A percentile compares a stretch with the other conserved stretches of the same genome.
Evolutionary conservation across 2,113 vertebrate species (phyloP).

Genomic region (Microcebus lehilahytsara): DNA sequence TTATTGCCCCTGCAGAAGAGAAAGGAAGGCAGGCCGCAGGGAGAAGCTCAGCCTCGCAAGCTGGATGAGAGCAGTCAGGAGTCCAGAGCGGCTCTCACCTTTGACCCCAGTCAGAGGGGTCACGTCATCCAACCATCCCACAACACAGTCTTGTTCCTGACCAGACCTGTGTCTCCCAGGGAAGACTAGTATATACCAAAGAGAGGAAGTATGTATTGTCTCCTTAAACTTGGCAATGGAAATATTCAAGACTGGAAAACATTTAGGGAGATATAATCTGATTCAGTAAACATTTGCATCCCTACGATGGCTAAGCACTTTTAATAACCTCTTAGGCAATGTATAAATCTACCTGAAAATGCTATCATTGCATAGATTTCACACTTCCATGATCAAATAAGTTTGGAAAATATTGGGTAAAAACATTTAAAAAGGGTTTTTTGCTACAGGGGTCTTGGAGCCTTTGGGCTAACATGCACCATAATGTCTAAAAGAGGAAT

Average conservation of each 20-base stretch:
- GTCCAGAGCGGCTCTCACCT: neutral
- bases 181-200: neutral
- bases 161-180: neutral
- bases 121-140: neutral
- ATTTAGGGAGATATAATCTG: neutral
- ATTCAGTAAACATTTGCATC: too few species aligned
- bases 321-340: neutral
- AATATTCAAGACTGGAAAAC: neutral
- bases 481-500: neutral
- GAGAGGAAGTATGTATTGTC: neutral
- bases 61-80: neutral
- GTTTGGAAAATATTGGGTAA: neutral
- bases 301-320: neutral
- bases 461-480: neutral
- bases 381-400: neutral
- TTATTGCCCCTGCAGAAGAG: neutral
- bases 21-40: neutral
- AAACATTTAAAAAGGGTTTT: neutral
- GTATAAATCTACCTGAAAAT: neutral
- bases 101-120: neutral
- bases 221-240: neutral
- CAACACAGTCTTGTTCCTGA: neutral
- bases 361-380: too few species aligned
- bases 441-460: neutral
- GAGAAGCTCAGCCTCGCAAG: accelerated